Evolutionary conservation across 2,888 invertebrate species (phyloP).

Genomic region (Rhamphomyia laevipes): DNA sequence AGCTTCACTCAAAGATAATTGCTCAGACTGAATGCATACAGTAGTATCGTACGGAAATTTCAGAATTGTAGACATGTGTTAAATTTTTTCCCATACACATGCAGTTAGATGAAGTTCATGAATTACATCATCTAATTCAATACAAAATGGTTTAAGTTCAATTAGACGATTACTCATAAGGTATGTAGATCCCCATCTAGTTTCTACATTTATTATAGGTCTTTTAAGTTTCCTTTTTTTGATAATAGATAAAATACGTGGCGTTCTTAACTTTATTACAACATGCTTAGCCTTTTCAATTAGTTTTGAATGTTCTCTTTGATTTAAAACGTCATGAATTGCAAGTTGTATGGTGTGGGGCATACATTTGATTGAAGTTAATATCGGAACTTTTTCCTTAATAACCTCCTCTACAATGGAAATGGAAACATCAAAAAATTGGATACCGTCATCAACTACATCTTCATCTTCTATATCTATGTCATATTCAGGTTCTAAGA

Average conservation of each 20-base stretch:
- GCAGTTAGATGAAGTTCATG: too few species aligned
- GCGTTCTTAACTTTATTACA: not conserved
- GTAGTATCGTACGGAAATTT: too few species aligned
- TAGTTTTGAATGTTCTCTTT: not conserved
- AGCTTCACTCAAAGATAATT: too few species aligned
- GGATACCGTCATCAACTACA: not conserved
- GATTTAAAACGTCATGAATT: not conserved
- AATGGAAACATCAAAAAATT: too few species aligned
- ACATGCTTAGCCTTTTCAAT: not conserved
- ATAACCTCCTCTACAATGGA: not conserved
- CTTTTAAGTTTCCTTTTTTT: not conserved
- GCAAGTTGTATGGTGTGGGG: not conserved
- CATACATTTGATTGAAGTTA: not conserved
- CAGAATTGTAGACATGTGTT: too few species aligned
- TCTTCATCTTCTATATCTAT: not conserved
- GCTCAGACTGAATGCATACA: too few species aligned
- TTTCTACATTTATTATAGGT: not conserved
- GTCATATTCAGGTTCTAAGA: not conserved
- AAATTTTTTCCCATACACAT: too few species aligned
- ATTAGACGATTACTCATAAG: too few species aligned
- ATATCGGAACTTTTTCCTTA: not conserved
- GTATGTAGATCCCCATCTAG: not conserved
- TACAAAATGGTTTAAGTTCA: too few species aligned
- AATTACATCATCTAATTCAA: too few species aligned
- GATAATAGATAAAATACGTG: not conserved